These are phyloP conservation scores for Mugil cephalus DNA, from an alignment of 2,113 vertebrate genomes.

Conservation along the genomic window DNA sequence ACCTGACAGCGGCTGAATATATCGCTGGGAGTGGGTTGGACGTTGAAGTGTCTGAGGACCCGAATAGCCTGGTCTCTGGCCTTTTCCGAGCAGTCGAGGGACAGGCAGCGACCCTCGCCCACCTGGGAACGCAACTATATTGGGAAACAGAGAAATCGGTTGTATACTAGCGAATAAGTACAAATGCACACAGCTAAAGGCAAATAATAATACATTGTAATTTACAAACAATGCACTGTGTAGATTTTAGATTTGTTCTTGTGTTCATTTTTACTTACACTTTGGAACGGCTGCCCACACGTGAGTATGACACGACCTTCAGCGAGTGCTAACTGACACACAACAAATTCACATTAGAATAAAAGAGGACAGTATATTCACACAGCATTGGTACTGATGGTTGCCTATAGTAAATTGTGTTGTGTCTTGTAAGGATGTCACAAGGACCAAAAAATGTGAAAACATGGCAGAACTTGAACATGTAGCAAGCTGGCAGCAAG, in stretches of 20 bases:
- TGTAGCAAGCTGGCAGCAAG: not conserved
- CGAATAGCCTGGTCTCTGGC: constrained; percentile 87
- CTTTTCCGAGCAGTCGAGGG: constrained; percentile 88
- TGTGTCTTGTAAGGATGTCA: not conserved
- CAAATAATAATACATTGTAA: not conserved
- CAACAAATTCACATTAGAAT: constrained; percentile 13
- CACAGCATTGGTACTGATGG: not conserved
- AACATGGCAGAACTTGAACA: no score
- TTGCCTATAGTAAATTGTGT: not conserved
- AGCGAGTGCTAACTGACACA: constrained; percentile 85
- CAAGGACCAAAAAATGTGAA: not conserved
- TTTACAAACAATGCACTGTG: not conserved
- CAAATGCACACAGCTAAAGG: not conserved
- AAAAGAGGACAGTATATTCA: not conserved
- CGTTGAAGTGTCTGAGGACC: constrained; percentile 88
- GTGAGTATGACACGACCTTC: constrained; percentile 91
- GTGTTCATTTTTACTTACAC: constrained; percentile 77
- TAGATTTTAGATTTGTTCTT: not conserved
- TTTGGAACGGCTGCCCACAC: constrained; percentile 88
- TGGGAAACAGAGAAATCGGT: not conserved
- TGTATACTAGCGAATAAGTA: not conserved
- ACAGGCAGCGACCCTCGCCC: constrained; percentile 87
- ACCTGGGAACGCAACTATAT: constrained; percentile 89
- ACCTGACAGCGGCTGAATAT: constrained; percentile 95
- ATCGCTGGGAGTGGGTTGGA: constrained; percentile 79